Percentiles rank a stretch among this genome's conserved stretches.
Evolutionary conservation across 2,888 invertebrate species (phyloP).

Genomic region (Chaetogeoica ovagalla): DNA sequence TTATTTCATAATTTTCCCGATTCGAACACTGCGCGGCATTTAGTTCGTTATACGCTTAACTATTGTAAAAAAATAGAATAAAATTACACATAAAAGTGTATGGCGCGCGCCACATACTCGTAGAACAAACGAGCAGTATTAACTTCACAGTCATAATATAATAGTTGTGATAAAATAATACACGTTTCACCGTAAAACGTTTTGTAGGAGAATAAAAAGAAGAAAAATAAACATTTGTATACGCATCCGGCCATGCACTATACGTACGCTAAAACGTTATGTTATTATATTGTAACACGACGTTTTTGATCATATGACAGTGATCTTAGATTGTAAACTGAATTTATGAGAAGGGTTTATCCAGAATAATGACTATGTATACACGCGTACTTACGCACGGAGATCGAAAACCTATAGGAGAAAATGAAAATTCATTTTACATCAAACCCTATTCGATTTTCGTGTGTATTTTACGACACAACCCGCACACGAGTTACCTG

Average conservation of each 20-base stretch:
- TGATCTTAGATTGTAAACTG: background rate
- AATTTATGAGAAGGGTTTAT: background rate
- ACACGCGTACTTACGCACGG: background rate
- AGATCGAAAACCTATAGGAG: background rate
- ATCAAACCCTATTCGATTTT: background rate
- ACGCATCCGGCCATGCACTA: background rate
- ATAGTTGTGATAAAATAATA: background rate
- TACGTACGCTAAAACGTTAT: background rate
- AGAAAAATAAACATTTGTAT: background rate
- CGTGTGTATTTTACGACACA: background rate
- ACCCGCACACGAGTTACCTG: no score
- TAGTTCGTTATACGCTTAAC: no score
- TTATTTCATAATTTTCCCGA: no score
- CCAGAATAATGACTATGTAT: background rate
- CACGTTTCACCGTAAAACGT: background rate
- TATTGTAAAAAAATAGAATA: no score
- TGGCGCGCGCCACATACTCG: no score
- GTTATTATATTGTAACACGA: background rate
- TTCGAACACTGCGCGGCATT: no score
- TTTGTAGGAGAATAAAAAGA: background rate
- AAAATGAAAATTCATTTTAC: background rate
- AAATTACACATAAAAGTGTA: no score
- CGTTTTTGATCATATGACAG: conserved; percentile 11
- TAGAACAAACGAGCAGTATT: no score
- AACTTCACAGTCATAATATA: no score